A percentile compares a stretch with the other conserved stretches of the same genome.
phyloP scores from a whole-genome alignment of 2,113 vertebrate species.

The Cyphomyrus discorhynchus region DNA sequence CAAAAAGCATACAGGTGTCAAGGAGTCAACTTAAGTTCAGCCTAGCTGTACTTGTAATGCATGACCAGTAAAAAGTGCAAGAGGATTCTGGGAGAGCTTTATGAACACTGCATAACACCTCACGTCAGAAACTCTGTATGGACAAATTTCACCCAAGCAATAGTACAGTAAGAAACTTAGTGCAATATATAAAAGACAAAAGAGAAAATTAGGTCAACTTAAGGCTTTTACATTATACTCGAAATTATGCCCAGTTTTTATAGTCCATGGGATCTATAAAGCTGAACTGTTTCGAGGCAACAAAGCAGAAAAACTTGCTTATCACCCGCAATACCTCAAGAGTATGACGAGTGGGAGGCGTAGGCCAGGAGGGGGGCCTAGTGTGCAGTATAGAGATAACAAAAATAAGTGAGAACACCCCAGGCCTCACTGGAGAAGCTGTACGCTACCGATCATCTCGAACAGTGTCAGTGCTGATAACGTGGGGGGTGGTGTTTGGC shows the following conservation, averaged over 20 bases:
- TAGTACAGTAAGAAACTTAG: background rate
- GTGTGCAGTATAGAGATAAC: background rate
- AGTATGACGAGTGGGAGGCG: background rate
- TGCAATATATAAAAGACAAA: background rate
- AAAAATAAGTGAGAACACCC: background rate
- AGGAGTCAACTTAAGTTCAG: background rate
- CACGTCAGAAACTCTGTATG: background rate
- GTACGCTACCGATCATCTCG: background rate
- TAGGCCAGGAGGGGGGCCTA: background rate
- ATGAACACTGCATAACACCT: background rate
- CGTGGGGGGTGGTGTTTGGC: background rate
- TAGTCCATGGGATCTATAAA: background rate
- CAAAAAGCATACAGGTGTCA: background rate
- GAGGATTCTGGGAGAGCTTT: background rate
- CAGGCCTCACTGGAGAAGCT: background rate
- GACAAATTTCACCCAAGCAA: background rate
- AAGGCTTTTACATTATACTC: background rate
- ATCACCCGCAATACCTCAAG: background rate
- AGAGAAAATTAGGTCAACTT: background rate
- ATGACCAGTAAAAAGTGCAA: background rate
- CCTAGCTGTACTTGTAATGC: background rate
- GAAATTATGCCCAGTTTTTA: background rate
- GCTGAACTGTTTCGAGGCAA: background rate
- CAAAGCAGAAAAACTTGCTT: background rate
- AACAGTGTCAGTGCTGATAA: background rate